phyloP scores from a whole-genome alignment of 2,888 invertebrate genomes.

The Romanomermis culicivorax region DNA sequence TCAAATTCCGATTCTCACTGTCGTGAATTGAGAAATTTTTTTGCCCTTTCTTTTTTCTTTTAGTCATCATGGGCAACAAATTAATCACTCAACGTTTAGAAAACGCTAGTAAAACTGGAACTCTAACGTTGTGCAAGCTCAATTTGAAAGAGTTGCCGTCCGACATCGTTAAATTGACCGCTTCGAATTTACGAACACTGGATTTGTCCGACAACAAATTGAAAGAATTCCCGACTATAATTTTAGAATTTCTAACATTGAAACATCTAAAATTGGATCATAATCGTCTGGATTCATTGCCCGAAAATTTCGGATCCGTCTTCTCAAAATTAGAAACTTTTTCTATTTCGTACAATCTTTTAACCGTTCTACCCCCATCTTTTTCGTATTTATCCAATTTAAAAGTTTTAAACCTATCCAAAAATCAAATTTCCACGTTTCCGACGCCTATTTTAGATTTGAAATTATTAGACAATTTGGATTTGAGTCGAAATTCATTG shows the following conservation, averaged over 20 bases:
- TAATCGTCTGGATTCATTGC: slow-evolving; percentile 35
- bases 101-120: slow-evolving; percentile 82
- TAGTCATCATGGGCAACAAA: slow-evolving; percentile 8
- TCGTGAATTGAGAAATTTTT: too few relatives aligned
- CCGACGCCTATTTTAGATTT: slow-evolving; percentile 56
- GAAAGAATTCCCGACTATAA: slow-evolving; percentile 35
- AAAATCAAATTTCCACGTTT: slow-evolving; percentile 40
- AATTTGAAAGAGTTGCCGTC: slow-evolving; percentile 46
- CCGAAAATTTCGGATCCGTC: slow-evolving; percentile 34
- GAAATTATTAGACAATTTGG: slow-evolving; percentile 60
- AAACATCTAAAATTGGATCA: slow-evolving; percentile 36
- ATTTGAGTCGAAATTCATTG: slow-evolving; percentile 68
- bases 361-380: slow-evolving; percentile 31
- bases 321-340: slow-evolving; percentile 36
- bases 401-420: slow-evolving; percentile 29
- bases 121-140: slow-evolving; percentile 60
- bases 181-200: slow-evolving; percentile 51
- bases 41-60: too few relatives aligned
- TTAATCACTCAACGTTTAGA: slow-evolving; percentile 71
- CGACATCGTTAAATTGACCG: slow-evolving; percentile 2
- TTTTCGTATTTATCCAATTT: slow-evolving; percentile 30
- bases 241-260: slow-evolving; percentile 34
- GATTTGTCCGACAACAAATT: slow-evolving; percentile 83
- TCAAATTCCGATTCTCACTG: too few relatives aligned
- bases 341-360: slow-evolving; percentile 30